Conservation (phyloP, 2,113 vertebrate species). For the Varanus salvator region DNA sequence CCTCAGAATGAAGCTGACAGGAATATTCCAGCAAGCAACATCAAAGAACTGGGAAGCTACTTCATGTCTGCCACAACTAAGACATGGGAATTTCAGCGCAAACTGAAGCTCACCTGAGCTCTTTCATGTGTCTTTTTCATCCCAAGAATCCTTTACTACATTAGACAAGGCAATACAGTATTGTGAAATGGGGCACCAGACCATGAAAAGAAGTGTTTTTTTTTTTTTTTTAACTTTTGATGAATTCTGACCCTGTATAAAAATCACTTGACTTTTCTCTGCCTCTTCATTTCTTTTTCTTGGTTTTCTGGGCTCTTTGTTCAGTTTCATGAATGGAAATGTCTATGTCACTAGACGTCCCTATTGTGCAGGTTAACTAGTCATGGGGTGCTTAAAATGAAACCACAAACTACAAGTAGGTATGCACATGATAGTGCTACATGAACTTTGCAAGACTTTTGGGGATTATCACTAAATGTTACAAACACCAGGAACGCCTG, state of each 20-base stretch:
- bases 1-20: background rate
- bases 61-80: background rate
- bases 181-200: conserved; percentile 14
- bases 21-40: background rate
- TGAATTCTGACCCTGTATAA: background rate
- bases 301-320: background rate
- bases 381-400: background rate
- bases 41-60: background rate
- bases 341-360: background rate
- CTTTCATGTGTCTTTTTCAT: conserved; percentile 12
- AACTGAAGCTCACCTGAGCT: background rate
- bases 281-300: background rate
- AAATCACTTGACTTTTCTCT: conserved; percentile 14
- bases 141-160: background rate
- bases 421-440: background rate
- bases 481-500: background rate
- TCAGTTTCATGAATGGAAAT: background rate
- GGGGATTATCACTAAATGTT: background rate
- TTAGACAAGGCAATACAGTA: background rate
- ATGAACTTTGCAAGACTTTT: background rate
- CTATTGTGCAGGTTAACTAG: background rate
- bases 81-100: background rate
- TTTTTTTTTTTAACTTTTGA: background rate
- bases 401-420: background rate
- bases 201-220: conserved; percentile 8